phyloP scores from a whole-genome alignment of 2,888 invertebrate genomes.

The Noctua pronuba region DNA sequence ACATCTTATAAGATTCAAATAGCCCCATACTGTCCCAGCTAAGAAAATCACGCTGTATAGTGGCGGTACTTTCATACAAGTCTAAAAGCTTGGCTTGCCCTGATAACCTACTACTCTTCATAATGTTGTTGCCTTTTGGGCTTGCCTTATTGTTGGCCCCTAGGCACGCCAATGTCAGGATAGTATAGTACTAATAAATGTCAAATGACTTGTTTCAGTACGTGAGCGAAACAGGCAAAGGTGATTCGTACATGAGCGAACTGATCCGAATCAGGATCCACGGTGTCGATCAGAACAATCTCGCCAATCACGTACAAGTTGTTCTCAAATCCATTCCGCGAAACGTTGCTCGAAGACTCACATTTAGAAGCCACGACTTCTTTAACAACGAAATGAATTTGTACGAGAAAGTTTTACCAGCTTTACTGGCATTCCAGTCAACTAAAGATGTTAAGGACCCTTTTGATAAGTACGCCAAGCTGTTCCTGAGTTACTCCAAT shows the following conservation, averaged over 20 bases:
- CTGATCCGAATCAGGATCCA: constrained; percentile 91
- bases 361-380: constrained; percentile 92
- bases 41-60: not conserved
- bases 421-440: constrained; percentile 84
- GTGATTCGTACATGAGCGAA: constrained; percentile 93
- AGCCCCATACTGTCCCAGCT: not conserved
- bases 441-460: constrained; percentile 83
- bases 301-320: constrained; percentile 84
- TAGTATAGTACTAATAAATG: constrained; percentile 1
- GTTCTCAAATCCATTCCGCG: constrained; percentile 93
- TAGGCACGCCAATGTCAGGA: no score
- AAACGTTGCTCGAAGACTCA: constrained; percentile 91
- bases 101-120: no score
- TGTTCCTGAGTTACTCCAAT: constrained; percentile 81
- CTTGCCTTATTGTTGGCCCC: no score
- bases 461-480: constrained; percentile 87
- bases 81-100: no score
- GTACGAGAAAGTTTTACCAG: constrained; percentile 89
- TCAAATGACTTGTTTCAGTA: constrained; percentile 75
- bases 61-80: no score
- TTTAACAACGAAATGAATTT: constrained; percentile 93
- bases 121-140: no score
- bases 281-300: constrained; percentile 79
- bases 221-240: constrained; percentile 89
- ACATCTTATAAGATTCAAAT: not conserved